Evolutionary conservation across 2,888 invertebrate species (phyloP), one percentile per base, ranked within the genome.

Genomic region (Neoitamus cyanurus): DNA sequence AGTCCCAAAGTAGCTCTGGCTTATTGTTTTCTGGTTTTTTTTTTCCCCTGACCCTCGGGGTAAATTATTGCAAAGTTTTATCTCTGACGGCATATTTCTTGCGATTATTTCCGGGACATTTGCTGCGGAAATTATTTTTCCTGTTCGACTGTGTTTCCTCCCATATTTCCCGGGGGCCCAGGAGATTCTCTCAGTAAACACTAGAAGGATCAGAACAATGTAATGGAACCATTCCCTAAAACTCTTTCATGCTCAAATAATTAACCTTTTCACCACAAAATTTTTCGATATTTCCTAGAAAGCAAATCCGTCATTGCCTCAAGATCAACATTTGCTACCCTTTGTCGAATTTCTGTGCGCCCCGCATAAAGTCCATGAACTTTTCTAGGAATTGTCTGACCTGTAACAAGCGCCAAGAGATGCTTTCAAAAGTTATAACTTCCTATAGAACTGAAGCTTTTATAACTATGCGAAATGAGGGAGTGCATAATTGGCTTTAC

Each of bases 51-150:
- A 58, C 58, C 58, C 30, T n/a, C 13, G 70, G 70, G 70, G 13
- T 70, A 70, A 70, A 70, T 70, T 70, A 70, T 31, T 70, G 30
- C 70, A 70, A 70, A 31, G 31, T 70, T 70, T 31, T 70, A 70
- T 70, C 31, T 70, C 70, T 70, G 31, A 70, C 70, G 70, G 70
- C 70, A 70, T 70, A 70, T 70, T 70, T 70, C 31, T 70, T 30
- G 70, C n/a, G 30, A 70, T 31, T 70, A 31, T 30, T 31, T 31
- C 30, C 30, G 30, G 70, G 30, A 70, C 31, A 70, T 70, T 70
- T 70, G 70, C 6, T 70, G 2, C 31, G 70, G 70, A 70, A 70
- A 70, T 31, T 70, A 31, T 31, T 70, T 70, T 70, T 30, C 58
- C 70, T 70, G 30, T 70, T 70, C 70, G 25, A 58, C 58, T 58